Percentiles rank a stretch among this genome's conserved stretches.
These are phyloP conservation scores for Oostethus manadensis DNA, from an alignment of 2,113 vertebrate species.

Conservation along the genomic window DNA sequence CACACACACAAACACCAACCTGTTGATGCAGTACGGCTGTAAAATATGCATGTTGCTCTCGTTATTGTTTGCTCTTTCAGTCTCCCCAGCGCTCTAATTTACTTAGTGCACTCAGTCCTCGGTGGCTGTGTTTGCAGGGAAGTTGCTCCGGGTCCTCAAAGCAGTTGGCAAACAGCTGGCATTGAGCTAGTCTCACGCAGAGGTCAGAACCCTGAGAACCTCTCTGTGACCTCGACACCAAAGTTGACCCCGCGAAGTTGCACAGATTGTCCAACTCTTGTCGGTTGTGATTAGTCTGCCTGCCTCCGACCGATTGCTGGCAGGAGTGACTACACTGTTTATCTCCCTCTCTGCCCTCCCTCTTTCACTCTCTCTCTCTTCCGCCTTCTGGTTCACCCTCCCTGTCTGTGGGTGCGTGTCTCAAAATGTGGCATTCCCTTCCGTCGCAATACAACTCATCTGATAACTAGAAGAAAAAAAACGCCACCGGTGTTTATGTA, in stretches of 20 bases:
- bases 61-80: slow-evolving; percentile 21
- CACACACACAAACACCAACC: slow-evolving; percentile 44
- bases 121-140: slow-evolving; percentile 5
- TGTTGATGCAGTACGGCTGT: slow-evolving; percentile 70
- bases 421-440: slow-evolving; percentile 14
- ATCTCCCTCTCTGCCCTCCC: slow-evolving; percentile 17
- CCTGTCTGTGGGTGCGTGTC: not conserved
- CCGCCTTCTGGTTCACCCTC: slow-evolving; percentile 22
- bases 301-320: slow-evolving; percentile 39
- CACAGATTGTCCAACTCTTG: not conserved
- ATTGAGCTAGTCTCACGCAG: not conserved
- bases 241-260: not conserved
- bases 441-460: slow-evolving; percentile 13
- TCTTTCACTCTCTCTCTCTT: slow-evolving; percentile 18
- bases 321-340: slow-evolving; percentile 30
- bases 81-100: not conserved
- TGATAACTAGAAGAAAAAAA: not conserved
- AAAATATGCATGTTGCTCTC: slow-evolving; percentile 62
- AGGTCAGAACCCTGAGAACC: slow-evolving; percentile 2
- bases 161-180: not conserved
- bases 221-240: not conserved
- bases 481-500: not conserved
- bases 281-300: slow-evolving; percentile 7
- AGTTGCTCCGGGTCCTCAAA: slow-evolving; percentile 1
- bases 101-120: slow-evolving; percentile 11